Conservation (phyloP, 2,888 invertebrate genomes). For the Hetaerina titia region DNA sequence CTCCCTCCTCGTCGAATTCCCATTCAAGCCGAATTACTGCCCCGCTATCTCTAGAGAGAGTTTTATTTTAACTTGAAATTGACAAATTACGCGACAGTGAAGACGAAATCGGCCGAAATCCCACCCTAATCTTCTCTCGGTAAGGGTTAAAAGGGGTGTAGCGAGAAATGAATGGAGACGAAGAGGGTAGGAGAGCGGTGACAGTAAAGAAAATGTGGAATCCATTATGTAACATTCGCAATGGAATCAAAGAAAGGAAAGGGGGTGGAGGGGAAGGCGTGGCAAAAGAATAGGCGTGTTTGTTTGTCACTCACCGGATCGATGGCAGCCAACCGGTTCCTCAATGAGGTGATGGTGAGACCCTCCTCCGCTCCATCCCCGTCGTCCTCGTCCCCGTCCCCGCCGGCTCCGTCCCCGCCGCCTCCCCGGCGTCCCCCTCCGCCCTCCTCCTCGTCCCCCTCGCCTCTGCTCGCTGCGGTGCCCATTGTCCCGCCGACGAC, state of each 20-base stretch:
- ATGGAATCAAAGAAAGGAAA: neutral
- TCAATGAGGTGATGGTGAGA: slow-evolving; percentile 54
- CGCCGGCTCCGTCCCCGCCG: slow-evolving; percentile 49
- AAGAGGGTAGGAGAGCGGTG: neutral
- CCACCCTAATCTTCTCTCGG: neutral
- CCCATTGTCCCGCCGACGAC: slow-evolving; percentile 72
- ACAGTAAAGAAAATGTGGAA: neutral
- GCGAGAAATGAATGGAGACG: neutral
- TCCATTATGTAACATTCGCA: neutral
- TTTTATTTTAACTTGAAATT: too few relatives aligned
- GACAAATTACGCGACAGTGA: neutral
- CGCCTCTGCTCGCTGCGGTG: slow-evolving; percentile 70
- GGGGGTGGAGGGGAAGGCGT: neutral
- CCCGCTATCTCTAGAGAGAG: too few relatives aligned
- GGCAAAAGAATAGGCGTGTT: neutral
- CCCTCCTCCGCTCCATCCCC: slow-evolving; percentile 71
- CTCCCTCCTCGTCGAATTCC: too few relatives aligned
- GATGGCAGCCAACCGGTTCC: slow-evolving; percentile 52
- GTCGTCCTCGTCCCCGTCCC: slow-evolving; percentile 65
- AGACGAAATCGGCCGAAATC: neutral
- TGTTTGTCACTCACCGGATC: slow-evolving; percentile 52
- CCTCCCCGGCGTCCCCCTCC: slow-evolving; percentile 51
- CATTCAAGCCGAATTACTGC: too few relatives aligned
- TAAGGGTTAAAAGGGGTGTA: neutral
- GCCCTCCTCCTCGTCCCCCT: slow-evolving; percentile 17